Percentiles rank a stretch among this genome's conserved stretches.
Evolutionary conservation across 53 echinoderm and acorn worm genomes (phyloP).

Genomic region (Zoroaster sp.): DNA sequence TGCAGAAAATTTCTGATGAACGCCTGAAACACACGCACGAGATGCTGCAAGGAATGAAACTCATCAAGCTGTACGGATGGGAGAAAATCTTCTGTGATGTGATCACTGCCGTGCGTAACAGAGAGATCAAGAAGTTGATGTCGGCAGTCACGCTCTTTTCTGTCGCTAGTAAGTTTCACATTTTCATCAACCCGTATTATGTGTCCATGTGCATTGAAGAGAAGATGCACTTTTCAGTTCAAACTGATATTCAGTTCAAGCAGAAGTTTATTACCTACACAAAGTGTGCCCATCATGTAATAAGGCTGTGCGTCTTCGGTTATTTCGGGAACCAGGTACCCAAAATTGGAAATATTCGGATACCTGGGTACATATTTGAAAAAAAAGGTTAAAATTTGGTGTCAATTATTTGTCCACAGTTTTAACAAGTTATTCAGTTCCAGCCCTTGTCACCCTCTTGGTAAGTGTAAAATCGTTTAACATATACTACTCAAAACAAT

Average conservation of each 20-base stretch:
- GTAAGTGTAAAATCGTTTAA: not conserved
- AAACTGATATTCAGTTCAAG: no score
- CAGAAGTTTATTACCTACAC: no score
- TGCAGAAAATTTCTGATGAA: slow-evolving; percentile 70
- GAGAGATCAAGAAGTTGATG: slow-evolving; percentile 65
- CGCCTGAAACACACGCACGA: slow-evolving; percentile 87
- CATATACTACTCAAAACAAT: no score
- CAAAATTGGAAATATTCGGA: no score
- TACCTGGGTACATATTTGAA: no score
- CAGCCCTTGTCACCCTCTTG: slow-evolving; percentile 27
- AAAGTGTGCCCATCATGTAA: no score
- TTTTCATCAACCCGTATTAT: not conserved
- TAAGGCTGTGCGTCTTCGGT: no score
- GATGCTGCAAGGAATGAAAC: slow-evolving; percentile 91
- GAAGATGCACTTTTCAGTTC: not conserved
- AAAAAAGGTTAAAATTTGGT: no score
- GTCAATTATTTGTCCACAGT: slow-evolving; percentile 19
- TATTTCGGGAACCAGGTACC: no score
- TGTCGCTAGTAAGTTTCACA: slow-evolving; percentile 6
- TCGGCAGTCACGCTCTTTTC: not conserved
- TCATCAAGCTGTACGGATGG: slow-evolving; percentile 90
- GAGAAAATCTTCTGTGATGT: slow-evolving; percentile 72
- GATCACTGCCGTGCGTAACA: slow-evolving; percentile 49
- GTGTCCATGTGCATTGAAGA: not conserved
- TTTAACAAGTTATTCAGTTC: slow-evolving; percentile 6